Base-by-base conservation (phyloP, 2,888 invertebrate genomes). In the Lobophora halterata region DNA sequence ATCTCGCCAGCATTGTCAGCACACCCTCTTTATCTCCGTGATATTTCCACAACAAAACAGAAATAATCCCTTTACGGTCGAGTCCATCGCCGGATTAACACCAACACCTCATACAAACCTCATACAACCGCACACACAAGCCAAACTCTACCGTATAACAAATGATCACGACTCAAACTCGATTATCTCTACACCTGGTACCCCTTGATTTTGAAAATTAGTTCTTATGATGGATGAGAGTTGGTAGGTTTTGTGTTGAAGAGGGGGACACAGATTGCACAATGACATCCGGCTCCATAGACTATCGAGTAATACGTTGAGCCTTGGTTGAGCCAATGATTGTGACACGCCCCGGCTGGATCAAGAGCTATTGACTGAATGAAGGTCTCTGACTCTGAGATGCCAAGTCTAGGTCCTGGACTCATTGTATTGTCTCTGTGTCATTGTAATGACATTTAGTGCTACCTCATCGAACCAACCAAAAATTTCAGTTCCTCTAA, bases 251-350 rank as follows among this genome's bases (percentile, higher is more conserved):
- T 14, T 40, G 5, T 23, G 29, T 30, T 19, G 25, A 6, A 4
- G 25, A 9, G 19, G 7, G 34, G 25, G 8, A 9, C 21, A 5
- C 6, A 17, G n/a, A 31, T 45, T 44, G 49, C 32, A 46, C 38
- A 40, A 47, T 39, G 38, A 21, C 28, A 37, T 46, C 26, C 29
- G 40, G 26, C 28, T 24, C 12, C 3, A 17, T n/a, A 17, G 2
- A 17, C n/a, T n/a, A n/a, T n/a, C n/a, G n/a, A n/a, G n/a, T n/a
- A n/a, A n/a, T n/a, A n/a, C n/a, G n/a, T n/a, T n/a, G n/a, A n/a
- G n/a, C n/a, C n/a, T n/a, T n/a, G n/a, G 23, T 41, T 49, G 14
- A 48, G 38, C 36, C 39, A 41, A 44, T 51, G 25, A 40, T 45
- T 35, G 19, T 31, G 38, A 38, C 26, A 37, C 40, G 40, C 40